Evolutionary conservation across 2,797 vertebrate species (phyloP), one percentile per base, ranked within the genome.

Genomic region (Ambastaia sidthimunki): DNA sequence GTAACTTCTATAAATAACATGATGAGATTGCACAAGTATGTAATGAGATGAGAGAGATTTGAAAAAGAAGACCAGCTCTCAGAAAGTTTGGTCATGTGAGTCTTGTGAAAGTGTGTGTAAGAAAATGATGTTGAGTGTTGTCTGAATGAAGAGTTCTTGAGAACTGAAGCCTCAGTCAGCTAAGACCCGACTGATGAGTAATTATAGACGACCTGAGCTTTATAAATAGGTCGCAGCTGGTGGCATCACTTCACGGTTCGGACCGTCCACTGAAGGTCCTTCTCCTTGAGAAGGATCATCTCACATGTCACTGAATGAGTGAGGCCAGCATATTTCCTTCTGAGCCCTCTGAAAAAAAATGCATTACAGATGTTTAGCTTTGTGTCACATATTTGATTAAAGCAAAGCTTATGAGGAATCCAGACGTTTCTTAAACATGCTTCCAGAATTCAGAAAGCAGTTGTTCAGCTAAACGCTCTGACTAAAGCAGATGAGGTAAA

Each of bases 201-300:
- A 90, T 88, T 85, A 88, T 89, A 90, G 85, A 62, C 1, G 78
- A 74, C 78, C 54, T 31, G 47, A 37, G 72, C 41, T 74, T 81
- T 90, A 89, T 89, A 88, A 90, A 88, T 87, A 91, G 89, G 74
- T 78, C 84, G 89, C 93, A 94, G 92, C 92, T 93, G 93, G 87
- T 89, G 89, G 80, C 73, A 72, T 82, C 28, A 74, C 82, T 89
- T 89, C 80, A 83, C 80, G 79, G 28, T 69, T 18, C 80, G 85
- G 88, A 86, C 81, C 80, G 78, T 69, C 76, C 74, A 59, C 19
- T 57, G 60, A 16, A 70, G 77, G 16, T 41, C 44, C 50, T 63
- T 55, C 41, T 48, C 23, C 52, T 65, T 47, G 63, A 4, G 68
- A 25, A 62, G 65, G 79, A 82, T 85, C 82, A 79, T 71, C 66